phyloP scores from a whole-genome alignment of 2,888 invertebrate species.

The Dicycla oo region DNA sequence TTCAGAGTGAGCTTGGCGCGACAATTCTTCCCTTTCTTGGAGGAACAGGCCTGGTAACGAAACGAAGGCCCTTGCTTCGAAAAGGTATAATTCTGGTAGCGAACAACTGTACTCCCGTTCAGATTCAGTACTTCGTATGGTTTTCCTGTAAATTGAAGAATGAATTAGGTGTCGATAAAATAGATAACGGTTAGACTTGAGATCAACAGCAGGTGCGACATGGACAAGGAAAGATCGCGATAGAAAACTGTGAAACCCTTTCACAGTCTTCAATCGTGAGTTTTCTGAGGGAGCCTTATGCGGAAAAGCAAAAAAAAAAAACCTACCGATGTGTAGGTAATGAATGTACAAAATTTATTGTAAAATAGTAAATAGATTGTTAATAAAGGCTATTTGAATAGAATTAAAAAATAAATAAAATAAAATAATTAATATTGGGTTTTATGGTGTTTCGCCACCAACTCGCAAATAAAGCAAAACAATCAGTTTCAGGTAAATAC shows the following conservation, averaged over 20 bases:
- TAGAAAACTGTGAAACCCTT: too few species aligned
- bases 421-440: background rate
- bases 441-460: background rate
- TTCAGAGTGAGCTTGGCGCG: slow-evolving; percentile 65
- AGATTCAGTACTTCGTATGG: slow-evolving; percentile 35
- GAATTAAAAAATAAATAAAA: background rate
- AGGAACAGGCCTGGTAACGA: slow-evolving; percentile 61
- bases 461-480: background rate
- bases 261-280: too few species aligned
- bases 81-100: slow-evolving; percentile 59
- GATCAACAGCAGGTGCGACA: too few species aligned
- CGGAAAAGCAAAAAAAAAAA: too few species aligned
- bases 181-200: background rate
- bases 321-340: too few species aligned
- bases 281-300: too few species aligned
- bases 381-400: too few species aligned
- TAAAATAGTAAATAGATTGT: too few species aligned
- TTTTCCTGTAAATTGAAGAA: slow-evolving; percentile 34
- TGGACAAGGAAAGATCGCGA: too few species aligned
- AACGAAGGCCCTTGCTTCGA: slow-evolving; percentile 51
- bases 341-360: too few species aligned
- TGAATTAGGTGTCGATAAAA: background rate
- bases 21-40: slow-evolving; percentile 58
- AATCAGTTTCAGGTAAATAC: background rate
- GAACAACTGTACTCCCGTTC: slow-evolving; percentile 43